phyloP scores from a whole-genome alignment of 2,888 invertebrate genomes.

The Pristionchus maxplancki region DNA sequence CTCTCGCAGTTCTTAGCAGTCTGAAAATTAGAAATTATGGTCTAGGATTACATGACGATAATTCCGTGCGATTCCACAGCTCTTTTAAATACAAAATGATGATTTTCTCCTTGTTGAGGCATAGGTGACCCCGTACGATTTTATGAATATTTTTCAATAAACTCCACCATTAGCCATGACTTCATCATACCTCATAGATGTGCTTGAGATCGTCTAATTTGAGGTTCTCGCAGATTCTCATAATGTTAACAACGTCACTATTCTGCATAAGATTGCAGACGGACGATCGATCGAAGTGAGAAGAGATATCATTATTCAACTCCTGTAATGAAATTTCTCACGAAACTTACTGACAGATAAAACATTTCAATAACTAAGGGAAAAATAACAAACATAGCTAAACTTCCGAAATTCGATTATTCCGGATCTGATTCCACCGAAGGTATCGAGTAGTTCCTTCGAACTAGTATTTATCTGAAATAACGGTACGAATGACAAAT shows the following conservation, averaged over 20 bases:
- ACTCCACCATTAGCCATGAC: too few species aligned
- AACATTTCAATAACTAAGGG: too few species aligned
- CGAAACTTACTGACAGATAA: neutral
- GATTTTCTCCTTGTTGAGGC: too few species aligned
- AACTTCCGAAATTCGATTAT: too few species aligned
- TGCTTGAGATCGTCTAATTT: neutral
- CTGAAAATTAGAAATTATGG: neutral
- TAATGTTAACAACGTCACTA: neutral
- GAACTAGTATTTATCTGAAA: too few species aligned
- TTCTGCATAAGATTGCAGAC: neutral
- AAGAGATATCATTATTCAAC: neutral
- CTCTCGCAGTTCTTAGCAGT: neutral
- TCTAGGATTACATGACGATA: too few species aligned
- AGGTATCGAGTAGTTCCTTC: too few species aligned
- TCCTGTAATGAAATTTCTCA: neutral
- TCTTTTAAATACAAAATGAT: too few species aligned
- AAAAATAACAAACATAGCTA: too few species aligned
- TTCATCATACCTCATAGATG: neutral
- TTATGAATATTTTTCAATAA: neutral
- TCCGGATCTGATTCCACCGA: too few species aligned
- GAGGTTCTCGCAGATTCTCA: neutral
- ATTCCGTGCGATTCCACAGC: too few species aligned
- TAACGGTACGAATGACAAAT: too few species aligned
- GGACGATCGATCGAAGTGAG: neutral
- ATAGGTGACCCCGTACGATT: neutral